phyloP scores from a whole-genome alignment of 2,797 vertebrate genomes.

The Urophycis tenuis region DNA sequence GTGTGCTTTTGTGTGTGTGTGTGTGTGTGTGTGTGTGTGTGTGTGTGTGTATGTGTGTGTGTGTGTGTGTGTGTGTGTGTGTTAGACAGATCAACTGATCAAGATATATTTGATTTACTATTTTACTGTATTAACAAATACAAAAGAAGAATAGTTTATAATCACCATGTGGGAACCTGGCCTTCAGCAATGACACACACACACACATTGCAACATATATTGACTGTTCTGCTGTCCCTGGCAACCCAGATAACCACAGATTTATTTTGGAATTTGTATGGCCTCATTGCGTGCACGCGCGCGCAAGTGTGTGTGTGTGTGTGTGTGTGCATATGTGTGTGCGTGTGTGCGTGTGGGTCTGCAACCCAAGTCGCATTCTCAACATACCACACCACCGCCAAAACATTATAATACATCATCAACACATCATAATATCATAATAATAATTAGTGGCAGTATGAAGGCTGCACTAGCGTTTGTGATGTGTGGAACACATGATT shows the following conservation, averaged over 20 bases:
- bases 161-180: background rate
- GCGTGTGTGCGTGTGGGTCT: background rate
- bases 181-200: background rate
- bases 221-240: background rate
- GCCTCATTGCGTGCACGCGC: background rate
- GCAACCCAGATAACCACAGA: background rate
- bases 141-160: background rate
- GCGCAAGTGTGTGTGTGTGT: background rate
- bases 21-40: slow-evolving; percentile 3
- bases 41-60: background rate
- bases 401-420: background rate
- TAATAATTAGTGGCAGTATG: background rate
- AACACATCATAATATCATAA: background rate
- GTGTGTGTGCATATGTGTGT: background rate
- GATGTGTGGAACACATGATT: no score
- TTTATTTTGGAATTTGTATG: slow-evolving; percentile 3
- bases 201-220: background rate
- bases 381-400: background rate
- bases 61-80: slow-evolving; percentile 2
- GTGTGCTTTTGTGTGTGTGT: slow-evolving; percentile 6
- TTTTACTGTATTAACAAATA: background rate
- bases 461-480: background rate
- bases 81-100: background rate
- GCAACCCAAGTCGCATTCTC: background rate
- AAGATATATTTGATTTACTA: slow-evolving; percentile 1